Evolutionary conservation across 2,113 vertebrate genomes (phyloP).

Genomic region (Hipposideros armiger): DNA sequence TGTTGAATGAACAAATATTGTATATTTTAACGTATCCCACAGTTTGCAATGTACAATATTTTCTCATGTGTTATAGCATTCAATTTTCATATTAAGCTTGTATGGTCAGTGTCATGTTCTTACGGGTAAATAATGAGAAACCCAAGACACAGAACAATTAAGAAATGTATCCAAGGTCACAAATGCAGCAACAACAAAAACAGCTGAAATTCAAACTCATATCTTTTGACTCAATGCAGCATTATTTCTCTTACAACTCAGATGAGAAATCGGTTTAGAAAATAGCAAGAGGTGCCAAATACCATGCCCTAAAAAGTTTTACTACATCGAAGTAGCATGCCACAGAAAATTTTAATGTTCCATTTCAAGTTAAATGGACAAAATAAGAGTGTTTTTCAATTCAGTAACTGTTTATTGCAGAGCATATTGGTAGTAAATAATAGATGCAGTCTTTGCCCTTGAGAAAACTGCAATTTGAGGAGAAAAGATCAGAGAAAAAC

Average conservation of each 20-base stretch:
- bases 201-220: background rate
- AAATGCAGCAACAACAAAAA: background rate
- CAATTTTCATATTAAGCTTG: background rate
- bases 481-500: slow-evolving; percentile 4
- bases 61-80: background rate
- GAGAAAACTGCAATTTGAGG: background rate
- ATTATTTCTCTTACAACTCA: background rate
- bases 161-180: background rate
- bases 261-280: background rate
- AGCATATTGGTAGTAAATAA: slow-evolving; percentile 43
- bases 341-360: slow-evolving; percentile 42
- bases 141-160: background rate
- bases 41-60: background rate
- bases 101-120: background rate
- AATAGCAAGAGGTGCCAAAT: background rate
- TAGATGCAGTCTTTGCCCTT: slow-evolving; percentile 42
- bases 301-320: slow-evolving; percentile 61
- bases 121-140: slow-evolving; percentile 19
- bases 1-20: background rate
- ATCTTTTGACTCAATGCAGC: background rate
- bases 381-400: slow-evolving; percentile 22
- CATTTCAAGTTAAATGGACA: slow-evolving; percentile 42
- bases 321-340: background rate
- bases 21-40: background rate
- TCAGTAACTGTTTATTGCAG: slow-evolving; percentile 50